phyloP scores from a whole-genome alignment of 2,888 invertebrate genomes.

The Formica aserva region DNA sequence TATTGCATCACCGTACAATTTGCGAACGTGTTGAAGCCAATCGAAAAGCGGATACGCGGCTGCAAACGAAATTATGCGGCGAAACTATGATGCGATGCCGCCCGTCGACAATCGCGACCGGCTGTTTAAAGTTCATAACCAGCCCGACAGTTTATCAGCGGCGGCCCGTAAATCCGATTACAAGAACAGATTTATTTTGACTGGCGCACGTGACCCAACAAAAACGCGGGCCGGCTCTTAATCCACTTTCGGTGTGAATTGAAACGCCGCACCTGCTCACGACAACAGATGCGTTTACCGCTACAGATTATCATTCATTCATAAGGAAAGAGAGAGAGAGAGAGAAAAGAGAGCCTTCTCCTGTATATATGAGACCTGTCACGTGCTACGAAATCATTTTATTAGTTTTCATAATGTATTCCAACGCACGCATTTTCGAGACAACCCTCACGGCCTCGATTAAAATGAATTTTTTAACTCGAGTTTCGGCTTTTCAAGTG shows the following conservation, averaged over 20 bases:
- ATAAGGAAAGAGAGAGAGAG: slow-evolving; percentile 39
- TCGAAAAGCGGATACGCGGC: slow-evolving; percentile 36
- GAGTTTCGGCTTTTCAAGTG: neutral
- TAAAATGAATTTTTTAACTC: slow-evolving; percentile 17
- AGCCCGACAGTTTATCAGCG: slow-evolving; percentile 60
- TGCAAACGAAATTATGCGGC: slow-evolving; percentile 50
- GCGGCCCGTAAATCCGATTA: slow-evolving; percentile 78
- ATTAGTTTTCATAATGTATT: slow-evolving; percentile 76
- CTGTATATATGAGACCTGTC: slow-evolving; percentile 69
- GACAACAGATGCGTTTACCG: slow-evolving; percentile 77
- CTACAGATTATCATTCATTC: slow-evolving; percentile 70
- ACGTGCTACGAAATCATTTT: slow-evolving; percentile 65
- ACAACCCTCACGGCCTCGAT: slow-evolving; percentile 7
- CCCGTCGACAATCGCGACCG: slow-evolving; percentile 8
- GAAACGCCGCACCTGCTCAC: slow-evolving; percentile 80
- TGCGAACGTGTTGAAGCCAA: slow-evolving; percentile 27
- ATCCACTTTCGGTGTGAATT: slow-evolving; percentile 76
- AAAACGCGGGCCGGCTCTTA: slow-evolving; percentile 79
- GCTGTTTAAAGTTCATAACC: slow-evolving; percentile 68
- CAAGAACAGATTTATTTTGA: slow-evolving; percentile 83
- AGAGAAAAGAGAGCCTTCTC: slow-evolving; percentile 2
- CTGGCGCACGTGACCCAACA: slow-evolving; percentile 85
- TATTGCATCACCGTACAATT: neutral
- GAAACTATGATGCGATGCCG: slow-evolving; percentile 33
- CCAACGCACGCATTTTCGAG: slow-evolving; percentile 65